These are phyloP conservation scores for Erinaceus europaeus DNA, from an alignment of 2,113 vertebrate genomes.

Conservation along the genomic window DNA sequence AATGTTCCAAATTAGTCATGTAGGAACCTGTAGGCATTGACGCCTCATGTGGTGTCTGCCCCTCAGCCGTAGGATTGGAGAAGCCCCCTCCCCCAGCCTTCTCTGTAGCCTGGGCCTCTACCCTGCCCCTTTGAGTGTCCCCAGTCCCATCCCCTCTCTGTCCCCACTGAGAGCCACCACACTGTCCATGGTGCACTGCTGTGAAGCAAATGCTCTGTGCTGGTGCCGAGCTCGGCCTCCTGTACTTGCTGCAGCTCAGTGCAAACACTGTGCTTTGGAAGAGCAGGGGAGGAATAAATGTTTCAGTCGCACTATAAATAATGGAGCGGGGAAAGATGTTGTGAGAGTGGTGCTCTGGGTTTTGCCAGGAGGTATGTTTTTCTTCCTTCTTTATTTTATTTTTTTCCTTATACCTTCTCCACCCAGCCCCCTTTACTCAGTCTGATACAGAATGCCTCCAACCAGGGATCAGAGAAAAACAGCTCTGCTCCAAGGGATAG, in stretches of 20 bases:
- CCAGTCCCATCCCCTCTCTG: background rate
- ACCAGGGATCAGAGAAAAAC: slow-evolving; percentile 48
- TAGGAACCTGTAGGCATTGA: too few species aligned
- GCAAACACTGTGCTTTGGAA: slow-evolving; percentile 8
- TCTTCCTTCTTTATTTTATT: slow-evolving; percentile 71
- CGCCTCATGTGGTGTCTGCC: background rate
- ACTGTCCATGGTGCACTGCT: slow-evolving; percentile 34
- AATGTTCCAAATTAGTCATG: too few species aligned
- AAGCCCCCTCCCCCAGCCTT: background rate
- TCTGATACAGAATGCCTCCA: slow-evolving; percentile 49
- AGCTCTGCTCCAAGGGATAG: slow-evolving; percentile 51
- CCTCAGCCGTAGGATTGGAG: background rate
- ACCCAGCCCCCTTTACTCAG: background rate
- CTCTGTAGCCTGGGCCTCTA: background rate
- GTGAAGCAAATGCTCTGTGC: background rate
- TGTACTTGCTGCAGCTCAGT: slow-evolving; percentile 15
- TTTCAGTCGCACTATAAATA: slow-evolving; percentile 93
- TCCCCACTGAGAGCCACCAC: background rate
- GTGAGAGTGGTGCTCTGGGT: slow-evolving; percentile 90
- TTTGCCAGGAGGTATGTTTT: slow-evolving; percentile 85
- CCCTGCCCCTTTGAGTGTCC: background rate
- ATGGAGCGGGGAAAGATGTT: slow-evolving; percentile 86
- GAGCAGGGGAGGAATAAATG: slow-evolving; percentile 89
- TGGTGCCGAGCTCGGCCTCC: background rate
- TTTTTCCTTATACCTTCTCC: background rate